Evolutionary conservation across 2,888 invertebrate genomes (phyloP).

Genomic region (Hedya salicella): DNA sequence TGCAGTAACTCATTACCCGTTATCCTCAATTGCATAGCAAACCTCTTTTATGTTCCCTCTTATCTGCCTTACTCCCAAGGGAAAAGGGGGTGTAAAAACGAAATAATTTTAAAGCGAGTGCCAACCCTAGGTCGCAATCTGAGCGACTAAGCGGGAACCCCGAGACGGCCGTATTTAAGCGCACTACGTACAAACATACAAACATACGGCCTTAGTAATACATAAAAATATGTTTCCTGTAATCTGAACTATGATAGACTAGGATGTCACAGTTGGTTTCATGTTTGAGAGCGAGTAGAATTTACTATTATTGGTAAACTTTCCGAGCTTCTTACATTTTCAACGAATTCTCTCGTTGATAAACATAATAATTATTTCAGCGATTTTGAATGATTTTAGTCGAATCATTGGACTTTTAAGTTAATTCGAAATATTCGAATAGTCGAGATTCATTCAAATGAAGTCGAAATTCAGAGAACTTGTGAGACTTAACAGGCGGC

Average conservation of each 20-base stretch:
- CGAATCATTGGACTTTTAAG: no score
- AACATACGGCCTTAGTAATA: slow-evolving; percentile 33
- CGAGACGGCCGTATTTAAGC: slow-evolving; percentile 43
- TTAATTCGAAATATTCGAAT: no score
- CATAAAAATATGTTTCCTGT: slow-evolving; percentile 29
- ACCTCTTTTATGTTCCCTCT: background rate
- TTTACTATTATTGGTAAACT: no score
- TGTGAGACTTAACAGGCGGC: no score
- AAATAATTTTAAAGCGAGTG: slow-evolving; percentile 4
- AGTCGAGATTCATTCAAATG: no score
- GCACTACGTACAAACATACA: slow-evolving; percentile 42
- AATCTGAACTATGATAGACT: slow-evolving; percentile 13
- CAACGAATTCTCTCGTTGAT: no score
- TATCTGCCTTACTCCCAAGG: background rate
- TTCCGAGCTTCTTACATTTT: no score
- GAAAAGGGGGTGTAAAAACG: background rate
- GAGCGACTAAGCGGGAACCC: slow-evolving; percentile 41
- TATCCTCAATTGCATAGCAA: background rate
- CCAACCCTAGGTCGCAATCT: slow-evolving; percentile 45
- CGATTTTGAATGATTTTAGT: no score
- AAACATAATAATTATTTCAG: no score
- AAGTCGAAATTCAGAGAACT: no score
- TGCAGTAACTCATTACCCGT: background rate
- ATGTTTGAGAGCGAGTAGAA: background rate
- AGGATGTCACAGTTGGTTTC: background rate